Percentiles rank a stretch among this genome's conserved stretches.
Evolutionary conservation across 2,797 vertebrate species (phyloP).

Genomic region (Centropyge bicolor): DNA sequence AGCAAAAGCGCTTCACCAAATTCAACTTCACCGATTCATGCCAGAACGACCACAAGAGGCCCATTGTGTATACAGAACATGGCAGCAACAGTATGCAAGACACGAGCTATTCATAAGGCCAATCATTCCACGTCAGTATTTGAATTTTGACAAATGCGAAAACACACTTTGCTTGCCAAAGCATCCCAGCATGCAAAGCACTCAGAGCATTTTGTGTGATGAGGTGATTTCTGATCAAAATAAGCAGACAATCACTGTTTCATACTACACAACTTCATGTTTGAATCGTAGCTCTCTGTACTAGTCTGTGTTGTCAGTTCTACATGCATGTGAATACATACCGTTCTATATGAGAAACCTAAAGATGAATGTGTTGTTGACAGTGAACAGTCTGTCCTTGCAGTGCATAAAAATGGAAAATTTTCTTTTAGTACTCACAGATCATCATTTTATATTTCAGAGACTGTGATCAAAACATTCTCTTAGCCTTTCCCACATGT

Average conservation of each 20-base stretch:
- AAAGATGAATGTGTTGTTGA: slow-evolving; percentile 10
- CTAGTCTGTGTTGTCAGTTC: background rate
- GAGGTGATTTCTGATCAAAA: background rate
- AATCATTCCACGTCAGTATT: background rate
- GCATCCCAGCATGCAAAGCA: slow-evolving; percentile 37
- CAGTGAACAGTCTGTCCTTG: background rate
- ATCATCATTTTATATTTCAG: slow-evolving; percentile 37
- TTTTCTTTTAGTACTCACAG: slow-evolving; percentile 25
- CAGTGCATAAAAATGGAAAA: background rate
- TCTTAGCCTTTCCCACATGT: slow-evolving; percentile 46
- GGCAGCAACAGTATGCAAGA: background rate
- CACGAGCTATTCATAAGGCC: background rate
- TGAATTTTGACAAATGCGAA: background rate
- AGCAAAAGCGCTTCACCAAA: slow-evolving; percentile 1
- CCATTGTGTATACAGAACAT: background rate
- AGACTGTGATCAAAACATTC: slow-evolving; percentile 47
- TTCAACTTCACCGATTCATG: background rate
- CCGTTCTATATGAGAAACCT: background rate
- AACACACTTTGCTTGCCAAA: background rate
- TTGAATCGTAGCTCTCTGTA: background rate
- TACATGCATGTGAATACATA: background rate
- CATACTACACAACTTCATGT: background rate
- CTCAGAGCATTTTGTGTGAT: background rate
- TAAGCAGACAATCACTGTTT: slow-evolving; percentile 10
- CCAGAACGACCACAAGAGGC: slow-evolving; percentile 9